These are phyloP conservation scores for Drosophila albomicans DNA, from an alignment of 1,140 invertebrate species.

Conservation along the genomic window DNA sequence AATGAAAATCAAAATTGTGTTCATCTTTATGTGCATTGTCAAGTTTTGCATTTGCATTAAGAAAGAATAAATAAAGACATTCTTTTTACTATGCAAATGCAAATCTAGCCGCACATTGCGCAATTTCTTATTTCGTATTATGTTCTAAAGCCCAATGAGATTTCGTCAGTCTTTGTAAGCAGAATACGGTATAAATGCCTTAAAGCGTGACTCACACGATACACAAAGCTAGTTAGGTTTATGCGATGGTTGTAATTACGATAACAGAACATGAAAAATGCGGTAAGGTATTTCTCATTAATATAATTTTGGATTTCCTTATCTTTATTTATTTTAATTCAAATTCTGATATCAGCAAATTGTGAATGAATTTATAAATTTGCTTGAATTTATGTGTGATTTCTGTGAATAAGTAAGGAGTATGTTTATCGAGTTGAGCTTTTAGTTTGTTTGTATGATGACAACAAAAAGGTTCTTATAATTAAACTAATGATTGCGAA, in stretches of 20 bases:
- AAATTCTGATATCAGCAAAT: too few species aligned
- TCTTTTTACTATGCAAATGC: not conserved
- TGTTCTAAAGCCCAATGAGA: constrained; percentile 3
- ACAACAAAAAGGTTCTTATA: too few species aligned
- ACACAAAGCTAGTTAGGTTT: constrained; percentile 4
- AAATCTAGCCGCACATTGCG: not conserved
- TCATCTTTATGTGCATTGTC: not conserved
- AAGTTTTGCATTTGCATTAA: not conserved
- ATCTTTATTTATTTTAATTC: too few species aligned
- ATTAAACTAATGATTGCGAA: too few species aligned
- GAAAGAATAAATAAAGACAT: not conserved
- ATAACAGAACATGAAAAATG: not conserved
- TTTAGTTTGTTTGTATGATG: too few species aligned
- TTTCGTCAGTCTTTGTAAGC: constrained; percentile 26
- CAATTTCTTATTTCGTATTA: constrained; percentile 15
- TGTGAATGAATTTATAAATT: too few species aligned
- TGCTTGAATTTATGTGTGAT: too few species aligned
- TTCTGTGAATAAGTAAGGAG: too few species aligned
- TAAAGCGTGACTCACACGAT: constrained; percentile 20
- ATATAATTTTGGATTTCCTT: too few species aligned
- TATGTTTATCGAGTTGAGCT: too few species aligned
- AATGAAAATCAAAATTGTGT: not conserved
- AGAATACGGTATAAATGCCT: not conserved
- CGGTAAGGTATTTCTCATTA: not conserved
- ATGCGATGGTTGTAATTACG: not conserved